phyloP scores from a whole-genome alignment of 2,113 vertebrate genomes.

The Nestor notabilis region DNA sequence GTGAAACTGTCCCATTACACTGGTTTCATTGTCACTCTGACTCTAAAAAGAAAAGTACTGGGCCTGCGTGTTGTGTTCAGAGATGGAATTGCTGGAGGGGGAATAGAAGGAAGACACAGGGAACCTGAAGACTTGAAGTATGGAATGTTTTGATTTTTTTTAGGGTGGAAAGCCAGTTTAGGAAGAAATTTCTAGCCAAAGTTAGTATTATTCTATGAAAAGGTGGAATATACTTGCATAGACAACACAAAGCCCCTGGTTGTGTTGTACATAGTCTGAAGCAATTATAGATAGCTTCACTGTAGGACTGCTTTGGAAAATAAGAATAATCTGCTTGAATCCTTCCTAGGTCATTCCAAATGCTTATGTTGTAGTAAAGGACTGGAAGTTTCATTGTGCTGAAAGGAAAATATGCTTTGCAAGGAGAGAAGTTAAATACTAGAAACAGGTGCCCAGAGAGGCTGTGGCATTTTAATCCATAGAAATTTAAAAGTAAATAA shows the following conservation, averaged over 20 bases:
- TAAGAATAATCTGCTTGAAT: background rate
- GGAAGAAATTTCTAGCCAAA: background rate
- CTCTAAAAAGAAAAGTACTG: background rate
- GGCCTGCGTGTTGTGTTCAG: accelerated
- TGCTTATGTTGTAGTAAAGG: background rate
- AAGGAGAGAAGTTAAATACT: background rate
- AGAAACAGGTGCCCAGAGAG: background rate
- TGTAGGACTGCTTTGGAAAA: background rate
- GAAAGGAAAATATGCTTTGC: background rate
- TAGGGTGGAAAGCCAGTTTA: background rate
- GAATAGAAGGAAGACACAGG: background rate
- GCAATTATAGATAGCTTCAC: background rate
- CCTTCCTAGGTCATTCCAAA: background rate
- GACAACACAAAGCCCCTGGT: background rate
- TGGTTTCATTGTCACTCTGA: background rate
- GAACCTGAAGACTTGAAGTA: background rate
- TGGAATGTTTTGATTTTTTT: background rate
- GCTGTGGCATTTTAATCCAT: background rate
- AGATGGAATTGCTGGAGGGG: background rate
- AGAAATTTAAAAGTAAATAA: background rate
- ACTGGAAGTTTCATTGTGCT: background rate
- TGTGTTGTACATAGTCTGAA: background rate
- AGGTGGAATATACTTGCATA: background rate
- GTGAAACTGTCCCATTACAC: background rate
- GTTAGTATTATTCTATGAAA: background rate